Conservation (phyloP, 2,113 vertebrate species). For the Rhinolophus ferrumequinum region DNA sequence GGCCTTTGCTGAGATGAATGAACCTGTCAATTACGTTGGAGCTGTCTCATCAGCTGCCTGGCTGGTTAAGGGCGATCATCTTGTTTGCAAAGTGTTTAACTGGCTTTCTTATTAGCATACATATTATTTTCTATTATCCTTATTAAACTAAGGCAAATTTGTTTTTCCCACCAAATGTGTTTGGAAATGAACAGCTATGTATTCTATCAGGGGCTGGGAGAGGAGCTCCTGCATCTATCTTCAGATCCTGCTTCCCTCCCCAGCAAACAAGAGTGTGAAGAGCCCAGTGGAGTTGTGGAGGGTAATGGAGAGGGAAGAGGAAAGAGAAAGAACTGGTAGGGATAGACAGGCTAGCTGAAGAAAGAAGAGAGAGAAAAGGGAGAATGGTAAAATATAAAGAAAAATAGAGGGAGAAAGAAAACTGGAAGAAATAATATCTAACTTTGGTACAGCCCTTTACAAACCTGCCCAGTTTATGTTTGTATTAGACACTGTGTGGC, state of each 20-base stretch:
- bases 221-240: neutral
- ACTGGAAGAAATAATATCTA: neutral
- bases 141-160: conserved; percentile 70
- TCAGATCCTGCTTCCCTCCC: neutral
- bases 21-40: neutral
- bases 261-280: fast-evolving
- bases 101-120: conserved; percentile 71
- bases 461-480: neutral
- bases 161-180: neutral
- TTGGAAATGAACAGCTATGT: conserved; percentile 60
- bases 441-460: neutral
- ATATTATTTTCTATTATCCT: conserved; percentile 77
- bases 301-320: too few species aligned
- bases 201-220: neutral
- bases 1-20: neutral
- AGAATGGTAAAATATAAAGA: neutral
- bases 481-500: neutral
- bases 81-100: conserved; percentile 65
- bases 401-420: neutral
- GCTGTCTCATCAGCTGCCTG: conserved; percentile 43
- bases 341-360: too few species aligned
- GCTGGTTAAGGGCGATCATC: conserved; percentile 62
- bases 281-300: too few species aligned
- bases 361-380: neutral
- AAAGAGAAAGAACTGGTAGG: neutral